A percentile compares a stretch with the other conserved stretches of the same genome.
phyloP scores from a whole-genome alignment of 2,113 vertebrate species.

The Nycticebus coucang region DNA sequence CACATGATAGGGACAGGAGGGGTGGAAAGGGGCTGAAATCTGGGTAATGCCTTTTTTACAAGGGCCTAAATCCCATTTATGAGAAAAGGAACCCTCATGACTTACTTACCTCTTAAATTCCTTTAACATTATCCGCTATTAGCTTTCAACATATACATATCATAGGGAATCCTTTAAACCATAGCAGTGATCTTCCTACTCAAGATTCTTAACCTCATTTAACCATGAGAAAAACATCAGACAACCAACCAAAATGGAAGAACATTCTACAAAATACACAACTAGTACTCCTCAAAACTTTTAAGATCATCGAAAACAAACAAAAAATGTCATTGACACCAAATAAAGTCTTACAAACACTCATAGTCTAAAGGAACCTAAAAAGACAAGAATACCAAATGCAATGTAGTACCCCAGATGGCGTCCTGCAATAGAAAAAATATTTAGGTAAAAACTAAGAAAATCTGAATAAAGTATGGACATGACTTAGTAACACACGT shows the following conservation, averaged over 20 bases:
- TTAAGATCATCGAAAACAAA: background rate
- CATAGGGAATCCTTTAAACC: background rate
- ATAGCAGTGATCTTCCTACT: background rate
- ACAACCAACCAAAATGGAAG: background rate
- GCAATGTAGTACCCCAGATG: background rate
- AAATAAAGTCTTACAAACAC: background rate
- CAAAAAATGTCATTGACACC: background rate
- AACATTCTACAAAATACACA: background rate
- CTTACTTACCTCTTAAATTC: background rate
- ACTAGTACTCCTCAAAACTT: background rate
- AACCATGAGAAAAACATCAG: background rate
- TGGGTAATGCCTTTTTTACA: background rate
- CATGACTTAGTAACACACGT: background rate
- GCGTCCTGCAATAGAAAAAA: background rate
- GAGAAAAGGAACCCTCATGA: background rate
- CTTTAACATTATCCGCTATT: background rate
- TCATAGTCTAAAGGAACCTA: background rate
- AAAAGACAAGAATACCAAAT: background rate
- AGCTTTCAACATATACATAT: background rate
- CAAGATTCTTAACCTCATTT: background rate
- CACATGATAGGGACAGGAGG: background rate
- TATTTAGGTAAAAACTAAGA: background rate
- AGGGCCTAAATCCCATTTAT: background rate
- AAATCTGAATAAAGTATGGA: background rate
- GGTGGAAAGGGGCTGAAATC: rapidly evolving